These are phyloP conservation scores for Eumaeus atala DNA, from an alignment of 1,140 invertebrate genomes.

Conservation along the genomic window DNA sequence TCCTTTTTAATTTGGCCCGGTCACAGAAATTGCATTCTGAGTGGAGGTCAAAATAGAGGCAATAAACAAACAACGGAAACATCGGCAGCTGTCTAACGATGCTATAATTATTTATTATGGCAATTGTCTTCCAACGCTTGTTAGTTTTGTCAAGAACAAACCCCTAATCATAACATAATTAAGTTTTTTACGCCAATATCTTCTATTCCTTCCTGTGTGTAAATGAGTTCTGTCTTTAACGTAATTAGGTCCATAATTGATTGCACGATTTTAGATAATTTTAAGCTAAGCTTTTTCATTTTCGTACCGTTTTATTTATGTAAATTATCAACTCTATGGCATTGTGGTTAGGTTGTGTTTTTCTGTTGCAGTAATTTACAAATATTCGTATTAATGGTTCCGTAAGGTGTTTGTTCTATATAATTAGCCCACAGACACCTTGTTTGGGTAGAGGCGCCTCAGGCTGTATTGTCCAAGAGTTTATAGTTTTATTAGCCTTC, in stretches of 20 bases:
- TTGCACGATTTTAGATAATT: constrained; percentile 6
- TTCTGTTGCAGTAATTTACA: constrained; percentile 4
- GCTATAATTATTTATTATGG: constrained; percentile 63
- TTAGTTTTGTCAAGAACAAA: constrained; percentile 61
- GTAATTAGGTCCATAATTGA: constrained; percentile 22
- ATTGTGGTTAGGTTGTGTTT: constrained; percentile 25
- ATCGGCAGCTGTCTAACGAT: constrained; percentile 59
- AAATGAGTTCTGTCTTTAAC: constrained; percentile 22
- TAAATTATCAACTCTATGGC: not conserved
- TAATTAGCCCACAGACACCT: constrained; percentile 67
- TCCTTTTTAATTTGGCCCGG: constrained; percentile 4
- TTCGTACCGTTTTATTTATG: constrained; percentile 9
- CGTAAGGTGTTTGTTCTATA: constrained; percentile 42
- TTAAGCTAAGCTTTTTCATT: not conserved
- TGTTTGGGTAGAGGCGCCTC: constrained; percentile 54
- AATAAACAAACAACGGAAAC: constrained; percentile 56
- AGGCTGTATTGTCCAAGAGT: constrained; percentile 27
- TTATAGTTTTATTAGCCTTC: constrained; percentile 8
- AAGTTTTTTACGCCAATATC: constrained; percentile 62
- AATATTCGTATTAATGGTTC: constrained; percentile 7
- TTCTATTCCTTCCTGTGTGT: not conserved
- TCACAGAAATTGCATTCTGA: constrained; percentile 14
- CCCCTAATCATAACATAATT: constrained; percentile 68
- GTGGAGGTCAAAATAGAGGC: constrained; percentile 45
- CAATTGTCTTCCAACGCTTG: constrained; percentile 57